Base-by-base conservation (phyloP, 2,888 invertebrate species). In the Morpho achilles region DNA sequence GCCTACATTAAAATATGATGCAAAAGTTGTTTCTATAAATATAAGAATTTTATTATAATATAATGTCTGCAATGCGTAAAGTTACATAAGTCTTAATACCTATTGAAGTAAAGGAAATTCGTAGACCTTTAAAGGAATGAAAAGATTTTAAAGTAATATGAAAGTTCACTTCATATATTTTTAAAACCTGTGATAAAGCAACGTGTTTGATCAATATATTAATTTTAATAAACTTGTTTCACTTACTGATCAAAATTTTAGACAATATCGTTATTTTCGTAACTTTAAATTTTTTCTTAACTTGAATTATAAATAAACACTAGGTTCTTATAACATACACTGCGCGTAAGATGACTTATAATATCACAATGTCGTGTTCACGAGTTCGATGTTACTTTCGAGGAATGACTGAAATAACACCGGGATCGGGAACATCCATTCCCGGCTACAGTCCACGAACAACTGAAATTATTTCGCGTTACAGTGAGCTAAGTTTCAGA, bases 61-160 rank as follows among this genome's bases (percentile, higher is more conserved):
- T 68, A 67, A 71, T 77, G 66, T 73, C 86, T 84, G 86, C 87
- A 87, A 76, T 87, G 86, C 77, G 85, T 76, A 80, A 56, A 73
- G 74, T 87, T 87, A 87, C 74, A 80, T 87, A 86, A 86, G 76
- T 60, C 46, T 48, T 46, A 53, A 58, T 16, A 57, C 46, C 32
- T 32, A 32, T 32, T 39, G 16, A 51, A 32, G 45, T 55, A 43
- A 61, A 22, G 10, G 48, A 52, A 45, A 9, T 44, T 44, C 48
- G 7, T 40, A 56, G 8, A 51, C 10, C 39, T 32, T 32, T 32
- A 32, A 2, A 32, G 32, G 32, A 32, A 32, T 32, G 3, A 32
- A 32, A 32, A 32, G 32, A 32, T 2, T 5, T 32, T 2, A 2
- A 32, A 2, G 5, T 32, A 32, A 32, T 32, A 32, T 32, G 32